Base-by-base conservation (phyloP, 53 echinoderm and acorn worm species). In the Antedon mediterranea region DNA sequence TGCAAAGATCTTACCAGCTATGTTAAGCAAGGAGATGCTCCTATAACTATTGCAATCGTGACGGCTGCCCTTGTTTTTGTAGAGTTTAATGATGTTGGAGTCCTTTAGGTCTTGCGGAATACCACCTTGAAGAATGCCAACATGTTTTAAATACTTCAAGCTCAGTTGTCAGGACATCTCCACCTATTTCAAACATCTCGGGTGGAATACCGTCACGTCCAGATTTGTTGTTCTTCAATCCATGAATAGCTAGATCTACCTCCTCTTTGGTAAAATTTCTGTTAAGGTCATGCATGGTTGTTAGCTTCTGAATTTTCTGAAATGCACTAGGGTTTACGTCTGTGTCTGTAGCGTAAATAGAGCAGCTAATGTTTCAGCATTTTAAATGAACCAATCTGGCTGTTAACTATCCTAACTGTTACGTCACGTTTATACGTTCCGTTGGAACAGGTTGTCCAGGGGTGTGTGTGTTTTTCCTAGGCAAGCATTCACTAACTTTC, bases 221-320 rank as follows among this genome's bases (percentile, higher is more conserved):
- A 26, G 73, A 80, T 43, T 43, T 30, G 34, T 80, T 80, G 42
- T 80, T 74, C 57, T 57, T 57, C 9, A 81, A 37, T 20, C 44
- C 43, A 4, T 28, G 32, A 32, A 81, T 43, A 30, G 81, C 81
- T 74, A 43, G 81, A 43, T 81, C 32, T 20, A 81, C 74, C 75
- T 74, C 81, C 43, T 3, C 74, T 28, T 43, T 18, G 31, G 43
- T 74, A 30, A 81, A 43, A 1, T 74, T 44, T 8, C 57, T 81
- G 29, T 81, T 74, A 81, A 81, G 81, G n/a, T 81, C 81, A 43
- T 43, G 74, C 26, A 81, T 32, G 74, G 20, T 74, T 43, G 34
- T 31, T 26, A 81, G 11, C 4, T 74, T 31, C 33, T 74, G 74
- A 72, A 80, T 15, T 26, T 30, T 37, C 4, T 28, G 30, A 34